These are phyloP conservation scores for Agrochola macilenta DNA, from an alignment of 2,888 invertebrate species.

Conservation along the genomic window DNA sequence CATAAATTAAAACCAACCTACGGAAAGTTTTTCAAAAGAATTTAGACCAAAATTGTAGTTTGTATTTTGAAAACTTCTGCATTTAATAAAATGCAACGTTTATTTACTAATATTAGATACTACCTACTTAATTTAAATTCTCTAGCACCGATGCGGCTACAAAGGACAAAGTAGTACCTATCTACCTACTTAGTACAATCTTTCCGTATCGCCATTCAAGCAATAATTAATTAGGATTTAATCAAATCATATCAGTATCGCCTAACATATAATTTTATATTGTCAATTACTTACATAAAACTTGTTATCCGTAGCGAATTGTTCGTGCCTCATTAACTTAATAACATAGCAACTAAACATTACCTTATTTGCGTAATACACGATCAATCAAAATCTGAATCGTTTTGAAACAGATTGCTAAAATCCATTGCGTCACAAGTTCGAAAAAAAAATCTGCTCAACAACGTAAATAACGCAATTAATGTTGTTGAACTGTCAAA, in stretches of 20 bases:
- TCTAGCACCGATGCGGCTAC: background rate
- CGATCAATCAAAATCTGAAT: no score
- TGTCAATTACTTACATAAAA: background rate
- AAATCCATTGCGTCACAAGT: no score
- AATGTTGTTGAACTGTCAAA: no score
- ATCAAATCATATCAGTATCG: constrained; percentile 8
- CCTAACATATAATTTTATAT: background rate
- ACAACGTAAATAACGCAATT: no score
- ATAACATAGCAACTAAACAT: background rate
- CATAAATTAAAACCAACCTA: no score
- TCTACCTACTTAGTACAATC: background rate
- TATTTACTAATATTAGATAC: background rate
- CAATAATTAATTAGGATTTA: constrained; percentile 17
- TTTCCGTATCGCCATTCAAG: constrained; percentile 21
- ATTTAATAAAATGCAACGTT: background rate
- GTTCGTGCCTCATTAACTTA: background rate
- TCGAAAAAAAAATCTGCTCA: no score
- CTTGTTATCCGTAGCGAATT: background rate
- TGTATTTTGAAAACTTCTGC: background rate
- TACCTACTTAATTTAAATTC: background rate
- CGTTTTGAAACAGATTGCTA: no score
- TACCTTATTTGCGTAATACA: no score
- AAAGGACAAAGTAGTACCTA: constrained; percentile 1
- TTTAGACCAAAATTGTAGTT: background rate
- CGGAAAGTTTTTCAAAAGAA: background rate